phyloP scores from a whole-genome alignment of 2,888 invertebrate genomes.

The Panopea generosa region DNA sequence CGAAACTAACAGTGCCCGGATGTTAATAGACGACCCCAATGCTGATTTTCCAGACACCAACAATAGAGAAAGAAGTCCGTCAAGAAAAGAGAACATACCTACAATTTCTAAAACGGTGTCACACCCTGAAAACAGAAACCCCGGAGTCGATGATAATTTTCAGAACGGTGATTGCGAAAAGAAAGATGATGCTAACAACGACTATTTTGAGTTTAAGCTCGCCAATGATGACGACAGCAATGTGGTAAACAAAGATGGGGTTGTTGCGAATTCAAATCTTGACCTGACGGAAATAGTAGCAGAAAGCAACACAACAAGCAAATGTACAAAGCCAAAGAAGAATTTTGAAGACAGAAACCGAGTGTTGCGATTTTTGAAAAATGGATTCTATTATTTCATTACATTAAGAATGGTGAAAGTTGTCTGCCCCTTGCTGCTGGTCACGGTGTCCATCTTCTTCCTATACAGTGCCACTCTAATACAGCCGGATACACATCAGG shows the following conservation, averaged over 20 bases:
- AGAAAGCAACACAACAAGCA: constrained; percentile 6
- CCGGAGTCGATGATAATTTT: too few species aligned
- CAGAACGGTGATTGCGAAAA: not conserved
- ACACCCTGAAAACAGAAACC: too few species aligned
- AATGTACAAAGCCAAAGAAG: constrained; percentile 37
- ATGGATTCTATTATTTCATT: constrained; percentile 72
- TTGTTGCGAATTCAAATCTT: constrained; percentile 17
- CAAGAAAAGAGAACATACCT: too few species aligned
- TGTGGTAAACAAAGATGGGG: not conserved
- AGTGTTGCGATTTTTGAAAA: constrained; percentile 62
- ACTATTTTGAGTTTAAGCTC: not conserved
- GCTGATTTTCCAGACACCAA: not conserved
- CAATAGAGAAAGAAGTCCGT: not conserved
- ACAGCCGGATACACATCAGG: constrained; percentile 78
- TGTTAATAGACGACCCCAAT: constrained; percentile 1
- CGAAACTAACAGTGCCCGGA: constrained; percentile 41
- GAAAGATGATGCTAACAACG: not conserved
- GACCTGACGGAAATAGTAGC: constrained; percentile 42
- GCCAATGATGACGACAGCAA: too few species aligned
- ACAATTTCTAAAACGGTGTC: too few species aligned
- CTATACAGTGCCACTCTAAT: constrained; percentile 71
- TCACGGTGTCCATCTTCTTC: constrained; percentile 66
- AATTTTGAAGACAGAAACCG: constrained; percentile 64
- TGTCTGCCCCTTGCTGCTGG: constrained; percentile 63
- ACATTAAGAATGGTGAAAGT: constrained; percentile 70